These are phyloP conservation scores for Pycnomerus fuliginosus DNA, from an alignment of 2,888 invertebrate species.

Conservation along the genomic window DNA sequence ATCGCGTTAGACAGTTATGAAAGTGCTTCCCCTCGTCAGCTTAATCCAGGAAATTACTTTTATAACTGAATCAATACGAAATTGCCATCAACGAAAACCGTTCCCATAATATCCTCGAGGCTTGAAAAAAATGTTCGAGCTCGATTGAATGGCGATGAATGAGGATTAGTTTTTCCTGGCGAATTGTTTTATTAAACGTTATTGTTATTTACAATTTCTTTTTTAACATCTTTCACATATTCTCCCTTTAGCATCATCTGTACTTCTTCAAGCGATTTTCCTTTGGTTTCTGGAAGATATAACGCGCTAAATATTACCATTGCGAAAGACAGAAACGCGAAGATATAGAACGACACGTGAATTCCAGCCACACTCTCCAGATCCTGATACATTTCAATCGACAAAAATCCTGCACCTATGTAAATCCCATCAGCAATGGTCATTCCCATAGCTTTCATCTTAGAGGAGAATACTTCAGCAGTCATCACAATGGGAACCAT, in stretches of 20 bases:
- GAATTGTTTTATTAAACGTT: no score
- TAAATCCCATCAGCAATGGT: constrained; percentile 35
- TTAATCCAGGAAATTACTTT: no score
- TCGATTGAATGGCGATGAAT: no score
- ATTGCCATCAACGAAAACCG: no score
- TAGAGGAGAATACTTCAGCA: constrained; percentile 50
- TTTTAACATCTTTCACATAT: no score
- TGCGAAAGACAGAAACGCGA: constrained; percentile 30
- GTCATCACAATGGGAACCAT: constrained; percentile 50
- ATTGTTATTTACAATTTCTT: no score
- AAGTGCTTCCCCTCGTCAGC: no score
- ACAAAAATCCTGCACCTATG: constrained; percentile 30
- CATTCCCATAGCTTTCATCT: constrained; percentile 48
- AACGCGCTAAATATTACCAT: constrained; percentile 30
- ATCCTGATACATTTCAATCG: constrained; percentile 33
- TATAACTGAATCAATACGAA: no score
- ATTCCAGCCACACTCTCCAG: constrained; percentile 29
- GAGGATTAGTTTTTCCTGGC: no score
- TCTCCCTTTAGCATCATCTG: constrained; percentile 39
- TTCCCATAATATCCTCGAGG: no score
- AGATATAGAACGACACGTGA: constrained; percentile 36
- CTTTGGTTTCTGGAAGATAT: constrained; percentile 41
- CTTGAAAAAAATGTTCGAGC: no score
- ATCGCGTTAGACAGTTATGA: no score
- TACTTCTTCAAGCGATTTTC: constrained; percentile 42